phyloP scores from a whole-genome alignment of 1,140 invertebrate genomes.

The Thaumatotibia leucotreta region DNA sequence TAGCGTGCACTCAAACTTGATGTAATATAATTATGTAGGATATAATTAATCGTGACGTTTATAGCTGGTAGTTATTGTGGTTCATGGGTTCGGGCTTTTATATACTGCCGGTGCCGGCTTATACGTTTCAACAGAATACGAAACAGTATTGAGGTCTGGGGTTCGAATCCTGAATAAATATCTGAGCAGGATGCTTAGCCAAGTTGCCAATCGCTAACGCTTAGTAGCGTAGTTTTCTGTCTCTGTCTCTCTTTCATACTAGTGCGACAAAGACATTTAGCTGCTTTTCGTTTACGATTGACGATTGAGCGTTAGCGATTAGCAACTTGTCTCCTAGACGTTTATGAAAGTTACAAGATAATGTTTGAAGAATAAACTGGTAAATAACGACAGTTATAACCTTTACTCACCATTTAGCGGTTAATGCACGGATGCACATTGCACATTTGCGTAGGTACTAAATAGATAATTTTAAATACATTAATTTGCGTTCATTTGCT shows the following conservation, averaged over 20 bases:
- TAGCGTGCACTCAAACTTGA: neutral
- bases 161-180: too few relatives aligned
- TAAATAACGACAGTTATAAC: neutral
- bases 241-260: too few relatives aligned
- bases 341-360: too few relatives aligned
- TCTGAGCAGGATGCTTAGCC: too few relatives aligned
- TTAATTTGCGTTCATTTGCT: constrained; percentile 5
- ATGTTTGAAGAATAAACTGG: too few relatives aligned
- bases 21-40: neutral
- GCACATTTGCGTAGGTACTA: neutral
- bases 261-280: too few relatives aligned
- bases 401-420: neutral
- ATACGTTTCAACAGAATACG: neutral
- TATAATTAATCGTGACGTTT: constrained; percentile 2
- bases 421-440: neutral
- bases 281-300: too few relatives aligned
- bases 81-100: neutral
- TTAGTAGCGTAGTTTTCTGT: too few relatives aligned
- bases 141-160: too few relatives aligned
- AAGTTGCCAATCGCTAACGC: too few relatives aligned
- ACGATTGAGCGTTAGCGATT: too few relatives aligned
- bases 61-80: neutral
- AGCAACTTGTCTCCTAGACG: too few relatives aligned
- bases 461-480: neutral
- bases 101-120: neutral